Conservation (phyloP, 2,888 invertebrate genomes). For the Cosmorhoe ocellata region DNA sequence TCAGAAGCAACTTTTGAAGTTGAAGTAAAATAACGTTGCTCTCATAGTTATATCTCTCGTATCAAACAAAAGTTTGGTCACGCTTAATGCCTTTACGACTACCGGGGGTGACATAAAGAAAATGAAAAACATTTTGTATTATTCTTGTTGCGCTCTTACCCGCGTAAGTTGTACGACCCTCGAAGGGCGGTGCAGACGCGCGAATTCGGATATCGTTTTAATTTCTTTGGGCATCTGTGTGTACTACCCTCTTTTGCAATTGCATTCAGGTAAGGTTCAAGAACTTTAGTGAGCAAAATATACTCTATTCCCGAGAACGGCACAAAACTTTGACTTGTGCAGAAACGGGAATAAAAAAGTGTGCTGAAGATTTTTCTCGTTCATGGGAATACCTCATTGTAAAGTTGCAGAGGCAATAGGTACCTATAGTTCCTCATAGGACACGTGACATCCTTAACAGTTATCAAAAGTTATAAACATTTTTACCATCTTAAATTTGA, state of each 20-base stretch:
- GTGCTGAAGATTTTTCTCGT: too few relatives aligned
- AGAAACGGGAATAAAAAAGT: too few relatives aligned
- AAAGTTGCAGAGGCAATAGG: too few relatives aligned
- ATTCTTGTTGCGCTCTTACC: slow-evolving; percentile 82
- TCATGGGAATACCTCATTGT: too few relatives aligned
- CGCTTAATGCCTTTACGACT: slow-evolving; percentile 94
- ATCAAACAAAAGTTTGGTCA: slow-evolving; percentile 89
- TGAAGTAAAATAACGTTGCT: slow-evolving; percentile 42
- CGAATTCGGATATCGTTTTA: slow-evolving; percentile 35
- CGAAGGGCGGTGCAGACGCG: slow-evolving; percentile 53
- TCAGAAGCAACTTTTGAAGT: slow-evolving; percentile 15
- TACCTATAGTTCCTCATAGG: too few relatives aligned
- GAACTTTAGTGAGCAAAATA: too few relatives aligned
- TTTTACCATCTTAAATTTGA: too few relatives aligned
- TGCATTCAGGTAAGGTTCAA: too few relatives aligned
- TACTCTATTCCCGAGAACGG: too few relatives aligned
- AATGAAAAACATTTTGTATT: slow-evolving; percentile 91
- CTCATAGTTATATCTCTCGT: slow-evolving; percentile 76
- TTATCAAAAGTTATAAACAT: too few relatives aligned
- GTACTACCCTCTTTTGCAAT: neutral
- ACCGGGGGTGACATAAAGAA: slow-evolving; percentile 94
- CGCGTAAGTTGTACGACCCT: slow-evolving; percentile 75
- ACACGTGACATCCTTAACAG: too few relatives aligned
- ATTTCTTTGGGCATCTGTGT: slow-evolving; percentile 24
- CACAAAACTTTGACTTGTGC: too few relatives aligned